phyloP scores from a whole-genome alignment of 1,140 invertebrate species.

The Polypedilum vanderplanki region DNA sequence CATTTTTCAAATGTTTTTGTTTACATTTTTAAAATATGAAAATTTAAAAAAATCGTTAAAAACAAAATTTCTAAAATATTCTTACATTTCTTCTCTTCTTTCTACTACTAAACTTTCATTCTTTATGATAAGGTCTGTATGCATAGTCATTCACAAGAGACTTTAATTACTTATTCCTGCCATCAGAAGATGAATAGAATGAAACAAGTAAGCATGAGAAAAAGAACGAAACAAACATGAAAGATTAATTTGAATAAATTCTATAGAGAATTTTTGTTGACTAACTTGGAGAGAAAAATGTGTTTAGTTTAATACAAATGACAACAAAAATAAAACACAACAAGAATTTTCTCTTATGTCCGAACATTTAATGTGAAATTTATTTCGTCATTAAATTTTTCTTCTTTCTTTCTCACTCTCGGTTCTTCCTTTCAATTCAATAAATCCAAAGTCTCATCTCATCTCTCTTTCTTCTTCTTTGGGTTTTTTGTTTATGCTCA shows the following conservation, averaged over 20 bases:
- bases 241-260: constrained; percentile 11
- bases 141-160: neutral
- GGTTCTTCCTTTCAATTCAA: neutral
- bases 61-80: neutral
- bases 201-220: neutral
- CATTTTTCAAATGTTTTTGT: too few species aligned
- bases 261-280: neutral
- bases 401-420: neutral
- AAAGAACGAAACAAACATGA: neutral
- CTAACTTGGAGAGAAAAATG: neutral
- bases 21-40: too few species aligned
- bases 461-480: too few species aligned
- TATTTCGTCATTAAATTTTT: constrained; percentile 14
- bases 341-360: neutral
- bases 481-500: constrained; percentile 10
- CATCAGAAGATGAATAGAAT: neutral
- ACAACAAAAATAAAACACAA: constrained; percentile 6
- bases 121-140: neutral
- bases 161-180: constrained; percentile 8
- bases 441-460: neutral
- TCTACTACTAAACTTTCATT: neutral
- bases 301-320: constrained; percentile 11
- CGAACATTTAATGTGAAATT: constrained; percentile 16
- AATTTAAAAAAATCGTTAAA: too few species aligned
- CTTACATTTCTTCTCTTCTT: neutral